phyloP scores from a whole-genome alignment of 2,797 vertebrate genomes.

The Oreonectes daqikongensis region DNA sequence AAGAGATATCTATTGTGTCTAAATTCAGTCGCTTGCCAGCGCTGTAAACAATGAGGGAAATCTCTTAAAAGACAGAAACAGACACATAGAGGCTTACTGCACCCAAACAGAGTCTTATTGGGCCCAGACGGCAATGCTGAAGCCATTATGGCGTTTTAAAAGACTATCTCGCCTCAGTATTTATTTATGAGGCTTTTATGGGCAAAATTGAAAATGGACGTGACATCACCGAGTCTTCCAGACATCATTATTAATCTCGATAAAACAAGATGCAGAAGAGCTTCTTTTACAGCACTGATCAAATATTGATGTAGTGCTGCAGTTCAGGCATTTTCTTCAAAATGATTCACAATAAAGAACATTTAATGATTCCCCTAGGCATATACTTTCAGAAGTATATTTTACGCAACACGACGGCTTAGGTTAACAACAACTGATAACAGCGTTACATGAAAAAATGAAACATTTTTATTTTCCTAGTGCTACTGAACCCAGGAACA shows the following conservation, averaged over 20 bases:
- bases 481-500: not conserved
- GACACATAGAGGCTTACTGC: not conserved
- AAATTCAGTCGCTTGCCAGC: conserved; percentile 16
- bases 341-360: not conserved
- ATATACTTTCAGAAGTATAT: not conserved
- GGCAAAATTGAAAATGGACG: conserved; percentile 17
- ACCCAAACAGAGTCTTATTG: conserved; percentile 22
- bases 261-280: not conserved
- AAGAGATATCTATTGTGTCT: conserved; percentile 31
- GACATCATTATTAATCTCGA: conserved; percentile 12
- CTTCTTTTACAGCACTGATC: not conserved
- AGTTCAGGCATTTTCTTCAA: not conserved
- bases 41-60: conserved; percentile 13
- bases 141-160: conserved; percentile 27
- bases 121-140: not conserved
- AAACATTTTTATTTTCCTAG: too few relatives aligned
- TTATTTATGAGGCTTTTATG: conserved; percentile 40
- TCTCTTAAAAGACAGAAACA: not conserved
- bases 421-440: not conserved
- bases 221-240: not conserved
- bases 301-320: not conserved
- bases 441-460: too few relatives aligned
- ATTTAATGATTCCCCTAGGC: not conserved
- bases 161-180: not conserved
- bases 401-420: not conserved